Base-by-base conservation (phyloP, 2,888 invertebrate species). In the Cheilosia scutellata region DNA sequence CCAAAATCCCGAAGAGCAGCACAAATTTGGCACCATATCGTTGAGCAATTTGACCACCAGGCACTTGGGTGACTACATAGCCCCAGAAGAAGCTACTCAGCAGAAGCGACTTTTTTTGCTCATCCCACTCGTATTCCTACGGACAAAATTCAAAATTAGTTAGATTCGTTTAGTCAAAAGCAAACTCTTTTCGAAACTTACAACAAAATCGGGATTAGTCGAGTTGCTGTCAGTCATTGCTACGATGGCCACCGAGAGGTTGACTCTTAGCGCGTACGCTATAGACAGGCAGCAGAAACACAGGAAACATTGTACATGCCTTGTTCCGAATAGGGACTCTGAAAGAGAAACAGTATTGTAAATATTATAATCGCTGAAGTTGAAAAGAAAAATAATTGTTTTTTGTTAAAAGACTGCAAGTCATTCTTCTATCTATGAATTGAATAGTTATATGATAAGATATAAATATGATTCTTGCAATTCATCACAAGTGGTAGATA, bases 71-170 rank as follows among this genome's bases (percentile, higher is more conserved):
- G 2, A 95, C 76, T 0, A 95, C 93, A 88, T 96, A 95, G 0
- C 96, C 96, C 91, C 95, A 94, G 88, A 95, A 95, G 89, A 95
- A 96, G 0, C 95, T 94, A 58, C 95, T 95, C 11, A 95, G 89
- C 2, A 95, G 92, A 2, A 93, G 91, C 0, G 94, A 94, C 87
- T 94, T 94, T 0, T 93, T 92, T 13, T 90, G 88, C 16, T 93
- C 91, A 82, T 93, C 91, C 95, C 95, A 95, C 3, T 93, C 89
- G 87, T 94, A 95, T 3, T 93, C 92, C 95, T 95, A 90, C 42
- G 88, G 89, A 6, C 9, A 57, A 60, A 37, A 20, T 11, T 31
- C 3, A 2, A 6, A 4, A 37, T 42, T 27, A 53, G n/a, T 20
- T 9, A 4, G n/a, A 0, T 42, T 62, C 37, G 4, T 40, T 13